phyloP scores from a whole-genome alignment of 2,797 vertebrate genomes.

The Chanos chanos region DNA sequence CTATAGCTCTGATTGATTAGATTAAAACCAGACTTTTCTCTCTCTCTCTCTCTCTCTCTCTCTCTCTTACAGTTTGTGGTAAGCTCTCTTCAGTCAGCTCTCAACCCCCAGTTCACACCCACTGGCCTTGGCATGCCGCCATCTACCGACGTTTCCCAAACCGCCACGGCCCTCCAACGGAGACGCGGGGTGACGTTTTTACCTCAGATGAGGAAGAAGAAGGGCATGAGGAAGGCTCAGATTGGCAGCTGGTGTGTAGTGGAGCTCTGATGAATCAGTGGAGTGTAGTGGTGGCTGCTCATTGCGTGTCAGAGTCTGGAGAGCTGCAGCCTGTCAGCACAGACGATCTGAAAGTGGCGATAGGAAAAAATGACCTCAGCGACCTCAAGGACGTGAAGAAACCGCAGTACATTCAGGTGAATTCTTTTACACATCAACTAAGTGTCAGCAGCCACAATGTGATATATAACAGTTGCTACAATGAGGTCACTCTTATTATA shows the following conservation, averaged over 20 bases:
- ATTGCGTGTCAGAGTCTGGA: conserved; percentile 80
- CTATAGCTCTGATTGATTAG: background rate
- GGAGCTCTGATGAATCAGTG: conserved; percentile 83
- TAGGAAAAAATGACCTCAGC: conserved; percentile 74
- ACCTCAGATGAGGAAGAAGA: conserved; percentile 37
- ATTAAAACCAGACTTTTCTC: background rate
- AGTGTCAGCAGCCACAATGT: too few relatives aligned
- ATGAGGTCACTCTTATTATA: too few relatives aligned
- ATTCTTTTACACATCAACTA: conserved; percentile 31
- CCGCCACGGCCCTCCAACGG: conserved; percentile 27
- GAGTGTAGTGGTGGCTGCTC: conserved; percentile 81
- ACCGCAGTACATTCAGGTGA: conserved; percentile 79
- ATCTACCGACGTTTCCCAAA: conserved; percentile 75
- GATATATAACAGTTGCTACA: background rate
- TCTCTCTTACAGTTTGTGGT: conserved; percentile 76
- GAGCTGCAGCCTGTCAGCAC: conserved; percentile 68
- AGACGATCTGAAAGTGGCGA: conserved; percentile 78
- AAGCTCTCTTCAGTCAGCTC: conserved; percentile 70
- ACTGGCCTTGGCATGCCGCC: conserved; percentile 88
- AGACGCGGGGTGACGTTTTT: conserved; percentile 25
- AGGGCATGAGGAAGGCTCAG: conserved; percentile 54
- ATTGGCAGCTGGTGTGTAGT: conserved; percentile 85
- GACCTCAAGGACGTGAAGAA: conserved; percentile 75
- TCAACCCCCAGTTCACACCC: conserved; percentile 63
- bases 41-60: conserved; percentile 10